A percentile compares a stretch with the other conserved stretches of the same genome.
phyloP scores from a whole-genome alignment of 2,113 vertebrate species.

The Sigmodon hispidus region DNA sequence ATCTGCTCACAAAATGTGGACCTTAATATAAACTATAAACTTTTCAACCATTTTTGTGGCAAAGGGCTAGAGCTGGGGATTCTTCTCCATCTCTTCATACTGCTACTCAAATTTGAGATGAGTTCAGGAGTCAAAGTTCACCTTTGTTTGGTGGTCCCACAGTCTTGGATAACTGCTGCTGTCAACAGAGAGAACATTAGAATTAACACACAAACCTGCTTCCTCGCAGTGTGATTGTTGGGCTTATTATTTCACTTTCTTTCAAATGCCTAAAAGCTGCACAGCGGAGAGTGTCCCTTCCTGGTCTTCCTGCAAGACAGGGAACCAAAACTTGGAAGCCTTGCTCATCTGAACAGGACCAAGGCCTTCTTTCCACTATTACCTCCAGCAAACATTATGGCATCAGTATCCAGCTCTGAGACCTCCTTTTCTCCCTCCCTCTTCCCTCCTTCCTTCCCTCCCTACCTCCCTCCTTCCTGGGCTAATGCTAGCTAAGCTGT shows the following conservation, averaged over 20 bases:
- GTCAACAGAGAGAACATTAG: background rate
- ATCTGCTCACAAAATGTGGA: background rate
- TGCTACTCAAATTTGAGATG: background rate
- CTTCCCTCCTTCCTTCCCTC: background rate
- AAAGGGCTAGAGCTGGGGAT: background rate
- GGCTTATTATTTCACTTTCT: background rate
- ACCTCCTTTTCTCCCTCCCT: background rate
- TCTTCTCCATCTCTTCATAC: background rate
- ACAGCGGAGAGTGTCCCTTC: background rate
- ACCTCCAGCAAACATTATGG: background rate
- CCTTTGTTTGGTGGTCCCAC: background rate
- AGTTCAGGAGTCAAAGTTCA: background rate
- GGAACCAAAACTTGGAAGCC: conserved; percentile 24
- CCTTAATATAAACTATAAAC: background rate
- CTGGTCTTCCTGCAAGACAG: background rate
- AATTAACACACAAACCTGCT: background rate
- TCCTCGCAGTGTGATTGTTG: background rate
- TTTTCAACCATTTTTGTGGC: conserved; percentile 17
- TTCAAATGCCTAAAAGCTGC: background rate
- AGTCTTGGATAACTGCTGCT: background rate
- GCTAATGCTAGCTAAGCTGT: background rate
- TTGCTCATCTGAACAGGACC: background rate
- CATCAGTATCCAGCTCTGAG: background rate
- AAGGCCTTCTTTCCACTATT: background rate
- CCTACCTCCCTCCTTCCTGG: background rate